phyloP scores from a whole-genome alignment of 2,888 invertebrate species.

The Cerastoderma edule region DNA sequence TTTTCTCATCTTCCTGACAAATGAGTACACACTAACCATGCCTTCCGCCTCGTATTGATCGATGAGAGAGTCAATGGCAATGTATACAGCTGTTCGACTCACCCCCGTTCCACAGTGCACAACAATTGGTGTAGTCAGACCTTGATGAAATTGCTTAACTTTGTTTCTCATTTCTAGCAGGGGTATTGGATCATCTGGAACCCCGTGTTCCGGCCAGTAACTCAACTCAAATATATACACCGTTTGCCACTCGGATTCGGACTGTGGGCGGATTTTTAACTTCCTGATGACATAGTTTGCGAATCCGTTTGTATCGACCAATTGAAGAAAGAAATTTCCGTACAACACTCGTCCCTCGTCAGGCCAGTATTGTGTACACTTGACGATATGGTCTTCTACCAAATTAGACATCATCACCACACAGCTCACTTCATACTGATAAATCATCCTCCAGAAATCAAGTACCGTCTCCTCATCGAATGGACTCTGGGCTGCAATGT shows the following conservation, averaged over 20 bases:
- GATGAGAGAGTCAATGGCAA: conserved; percentile 81
- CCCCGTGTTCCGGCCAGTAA: conserved; percentile 82
- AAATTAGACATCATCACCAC: conserved; percentile 85
- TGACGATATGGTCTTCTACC: conserved; percentile 85
- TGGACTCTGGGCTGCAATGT: conserved; percentile 85
- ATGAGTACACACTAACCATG: conserved; percentile 79
- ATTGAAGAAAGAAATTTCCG: conserved; percentile 94
- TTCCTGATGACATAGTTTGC: conserved; percentile 91
- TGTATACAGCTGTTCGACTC: conserved; percentile 81
- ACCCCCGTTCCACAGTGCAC: conserved; percentile 84
- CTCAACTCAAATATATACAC: conserved; percentile 79
- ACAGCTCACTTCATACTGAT: conserved; percentile 83
- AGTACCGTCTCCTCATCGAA: conserved; percentile 83
- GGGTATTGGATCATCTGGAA: conserved; percentile 79
- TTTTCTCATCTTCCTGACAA: conserved; percentile 77
- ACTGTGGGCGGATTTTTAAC: conserved; percentile 66
- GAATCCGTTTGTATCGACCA: conserved; percentile 94
- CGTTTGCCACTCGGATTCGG: conserved; percentile 56
- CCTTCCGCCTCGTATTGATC: conserved; percentile 80
- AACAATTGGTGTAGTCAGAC: conserved; percentile 71
- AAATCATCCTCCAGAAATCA: conserved; percentile 86
- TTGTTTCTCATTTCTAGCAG: conserved; percentile 79
- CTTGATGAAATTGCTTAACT: conserved; percentile 63
- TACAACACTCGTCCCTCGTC: conserved; percentile 90
- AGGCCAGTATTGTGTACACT: conserved; percentile 97